A percentile compares a stretch with the other conserved stretches of the same genome.
Evolutionary conservation across 2,113 vertebrate genomes (phyloP).

Genomic region (Pungitius pungitius): DNA sequence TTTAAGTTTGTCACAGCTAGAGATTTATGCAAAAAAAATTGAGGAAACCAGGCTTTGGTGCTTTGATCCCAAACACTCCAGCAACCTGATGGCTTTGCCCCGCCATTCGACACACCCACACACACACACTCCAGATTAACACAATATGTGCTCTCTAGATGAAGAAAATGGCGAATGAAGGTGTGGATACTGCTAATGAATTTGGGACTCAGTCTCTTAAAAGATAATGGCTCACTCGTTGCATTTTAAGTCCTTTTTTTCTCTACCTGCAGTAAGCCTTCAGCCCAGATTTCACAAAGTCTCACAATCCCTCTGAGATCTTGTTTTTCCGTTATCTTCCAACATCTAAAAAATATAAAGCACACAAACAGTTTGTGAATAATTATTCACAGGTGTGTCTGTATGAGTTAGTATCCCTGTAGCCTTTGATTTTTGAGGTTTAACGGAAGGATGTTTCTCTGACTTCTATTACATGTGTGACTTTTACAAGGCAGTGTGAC

Average conservation of each 20-base stretch:
- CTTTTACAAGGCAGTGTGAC: neutral
- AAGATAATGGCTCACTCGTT: constrained; percentile 4
- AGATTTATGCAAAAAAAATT: neutral
- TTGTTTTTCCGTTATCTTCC: neutral
- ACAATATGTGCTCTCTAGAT: neutral
- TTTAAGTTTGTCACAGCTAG: neutral
- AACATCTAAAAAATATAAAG: neutral
- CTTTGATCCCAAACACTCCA: too few species aligned
- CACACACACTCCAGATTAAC: neutral
- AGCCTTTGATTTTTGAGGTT: neutral
- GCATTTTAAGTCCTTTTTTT: neutral
- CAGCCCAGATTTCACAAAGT: too few species aligned
- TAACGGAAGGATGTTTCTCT: neutral
- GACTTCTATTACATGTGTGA: neutral
- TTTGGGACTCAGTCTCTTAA: neutral
- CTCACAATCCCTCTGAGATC: too few species aligned
- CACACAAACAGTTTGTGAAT: neutral
- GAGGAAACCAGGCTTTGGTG: constrained; percentile 33
- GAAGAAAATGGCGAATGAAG: neutral
- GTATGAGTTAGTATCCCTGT: neutral
- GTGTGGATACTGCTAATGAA: constrained; percentile 8
- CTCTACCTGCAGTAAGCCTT: neutral
- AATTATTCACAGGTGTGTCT: neutral
- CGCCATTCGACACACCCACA: constrained; percentile 1
- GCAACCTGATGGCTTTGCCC: neutral